phyloP scores from a whole-genome alignment of 2,113 vertebrate species.

The Rhabdomys dilectus region DNA sequence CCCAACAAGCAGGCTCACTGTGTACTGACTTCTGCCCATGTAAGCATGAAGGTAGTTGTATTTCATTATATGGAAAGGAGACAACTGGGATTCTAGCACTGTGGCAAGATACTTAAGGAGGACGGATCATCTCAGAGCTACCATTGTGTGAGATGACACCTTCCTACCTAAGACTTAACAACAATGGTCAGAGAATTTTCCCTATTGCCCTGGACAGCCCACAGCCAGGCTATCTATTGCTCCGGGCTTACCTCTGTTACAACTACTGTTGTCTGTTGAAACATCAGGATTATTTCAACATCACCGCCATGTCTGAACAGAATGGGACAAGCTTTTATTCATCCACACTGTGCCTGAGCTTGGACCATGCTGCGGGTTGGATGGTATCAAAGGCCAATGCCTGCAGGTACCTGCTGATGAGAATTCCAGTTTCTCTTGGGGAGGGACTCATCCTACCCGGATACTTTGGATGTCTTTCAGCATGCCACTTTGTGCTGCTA shows the following conservation, averaged over 20 bases:
- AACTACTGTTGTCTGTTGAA: not conserved
- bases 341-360: not conserved
- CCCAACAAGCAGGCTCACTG: not conserved
- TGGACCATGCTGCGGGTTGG: too few relatives aligned
- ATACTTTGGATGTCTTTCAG: not conserved
- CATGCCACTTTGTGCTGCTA: too few relatives aligned
- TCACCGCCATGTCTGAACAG: not conserved
- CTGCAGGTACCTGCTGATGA: not conserved
- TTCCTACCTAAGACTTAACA: not conserved
- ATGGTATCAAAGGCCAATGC: not conserved
- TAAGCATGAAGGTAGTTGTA: not conserved
- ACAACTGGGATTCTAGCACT: not conserved
- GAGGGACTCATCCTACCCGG: not conserved
- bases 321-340: not conserved
- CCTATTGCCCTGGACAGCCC: too few relatives aligned
- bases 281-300: not conserved
- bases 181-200: not conserved
- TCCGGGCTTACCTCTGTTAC: not conserved
- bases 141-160: too few relatives aligned
- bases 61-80: not conserved
- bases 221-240: not conserved
- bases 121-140: not conserved
- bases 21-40: not conserved
- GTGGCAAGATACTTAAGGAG: not conserved
- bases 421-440: not conserved